Evolutionary conservation across 1,140 invertebrate genomes (phyloP).

Genomic region (Adelges cooleyi): DNA sequence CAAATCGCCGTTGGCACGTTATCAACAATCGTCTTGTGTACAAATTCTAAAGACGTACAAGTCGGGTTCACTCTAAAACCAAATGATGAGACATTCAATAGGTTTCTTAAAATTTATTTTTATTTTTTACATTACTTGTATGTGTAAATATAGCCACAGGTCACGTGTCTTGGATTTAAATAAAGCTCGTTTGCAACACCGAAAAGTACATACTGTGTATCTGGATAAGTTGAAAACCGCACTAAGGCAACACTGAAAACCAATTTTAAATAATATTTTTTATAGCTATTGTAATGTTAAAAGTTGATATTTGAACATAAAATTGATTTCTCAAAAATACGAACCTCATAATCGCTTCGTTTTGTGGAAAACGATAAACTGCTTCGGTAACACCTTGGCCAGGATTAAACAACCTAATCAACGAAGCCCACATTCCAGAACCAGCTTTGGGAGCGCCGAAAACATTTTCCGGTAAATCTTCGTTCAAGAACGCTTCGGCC

Average conservation of each 20-base stretch:
- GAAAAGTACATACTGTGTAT: conserved; percentile 66
- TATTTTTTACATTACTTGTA: too few relatives aligned
- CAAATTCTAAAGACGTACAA: conserved; percentile 71
- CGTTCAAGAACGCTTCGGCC: conserved; percentile 89
- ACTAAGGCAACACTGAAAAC: conserved; percentile 54
- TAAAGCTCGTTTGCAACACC: conserved; percentile 85
- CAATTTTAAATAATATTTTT: conserved; percentile 29
- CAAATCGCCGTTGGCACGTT: conserved; percentile 84
- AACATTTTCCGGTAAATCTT: conserved; percentile 82
- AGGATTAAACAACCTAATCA: conserved; percentile 83
- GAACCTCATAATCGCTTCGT: conserved; percentile 87
- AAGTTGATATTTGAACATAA: neutral
- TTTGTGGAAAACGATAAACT: conserved; percentile 78
- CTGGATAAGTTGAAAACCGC: conserved; percentile 56
- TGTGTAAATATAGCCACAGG: conserved; percentile 73
- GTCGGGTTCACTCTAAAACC: conserved; percentile 48
- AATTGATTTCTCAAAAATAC: conserved; percentile 38
- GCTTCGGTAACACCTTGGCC: conserved; percentile 70
- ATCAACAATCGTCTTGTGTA: conserved; percentile 90
- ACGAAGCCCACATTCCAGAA: conserved; percentile 91
- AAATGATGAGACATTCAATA: too few relatives aligned
- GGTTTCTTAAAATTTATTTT: too few relatives aligned
- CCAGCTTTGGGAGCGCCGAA: conserved; percentile 96
- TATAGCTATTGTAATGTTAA: neutral
- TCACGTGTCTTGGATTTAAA: conserved; percentile 70